Percentiles rank a stretch among this genome's conserved stretches.
phyloP scores from a whole-genome alignment of 2,113 vertebrate species.

The Pelvicachromis taeniatus region DNA sequence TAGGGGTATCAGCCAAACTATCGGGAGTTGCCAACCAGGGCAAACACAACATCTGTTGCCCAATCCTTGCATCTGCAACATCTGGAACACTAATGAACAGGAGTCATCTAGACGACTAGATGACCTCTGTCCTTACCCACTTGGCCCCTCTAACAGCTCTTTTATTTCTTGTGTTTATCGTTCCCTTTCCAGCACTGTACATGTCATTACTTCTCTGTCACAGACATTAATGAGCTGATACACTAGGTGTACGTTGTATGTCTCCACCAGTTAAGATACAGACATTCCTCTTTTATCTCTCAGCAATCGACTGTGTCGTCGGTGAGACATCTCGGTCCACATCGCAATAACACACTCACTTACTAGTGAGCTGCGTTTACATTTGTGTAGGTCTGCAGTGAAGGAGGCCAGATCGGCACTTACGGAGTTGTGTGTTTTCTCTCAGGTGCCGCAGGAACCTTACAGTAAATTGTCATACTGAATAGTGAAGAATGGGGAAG shows the following conservation, averaged over 20 bases:
- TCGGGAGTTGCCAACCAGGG: slow-evolving; percentile 34
- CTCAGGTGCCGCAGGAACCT: not conserved
- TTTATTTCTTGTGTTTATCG: not conserved
- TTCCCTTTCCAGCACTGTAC: not conserved
- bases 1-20: not conserved
- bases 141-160: not conserved
- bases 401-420: slow-evolving; percentile 8
- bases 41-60: slow-evolving; percentile 44
- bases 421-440: not conserved
- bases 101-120: not conserved
- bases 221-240: not conserved
- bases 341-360: not conserved
- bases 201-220: not conserved
- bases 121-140: slow-evolving; percentile 47
- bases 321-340: not conserved
- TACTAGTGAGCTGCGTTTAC: not conserved
- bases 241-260: not conserved
- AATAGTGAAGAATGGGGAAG: slow-evolving; percentile 33
- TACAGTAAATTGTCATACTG: slow-evolving; percentile 22
- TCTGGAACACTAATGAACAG: slow-evolving; percentile 40
- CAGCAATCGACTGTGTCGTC: not conserved
- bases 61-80: slow-evolving; percentile 58
- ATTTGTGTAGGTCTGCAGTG: not conserved
- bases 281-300: slow-evolving; percentile 14
- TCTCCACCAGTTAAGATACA: not conserved